phyloP scores from a whole-genome alignment of 2,113 vertebrate species.

The Nettapus auritus region DNA sequence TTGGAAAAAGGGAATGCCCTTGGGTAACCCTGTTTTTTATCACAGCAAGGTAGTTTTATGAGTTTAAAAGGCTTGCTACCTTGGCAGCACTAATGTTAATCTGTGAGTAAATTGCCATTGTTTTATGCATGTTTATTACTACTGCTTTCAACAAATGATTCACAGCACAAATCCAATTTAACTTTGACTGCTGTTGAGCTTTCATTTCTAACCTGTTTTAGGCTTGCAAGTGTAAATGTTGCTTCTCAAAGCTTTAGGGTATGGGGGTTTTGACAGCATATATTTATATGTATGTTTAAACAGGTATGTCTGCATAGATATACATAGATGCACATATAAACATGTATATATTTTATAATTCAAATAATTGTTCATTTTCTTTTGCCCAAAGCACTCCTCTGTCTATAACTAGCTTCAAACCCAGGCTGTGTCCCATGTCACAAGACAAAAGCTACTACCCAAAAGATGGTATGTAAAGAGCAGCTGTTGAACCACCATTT shows the following conservation, averaged over 20 bases:
- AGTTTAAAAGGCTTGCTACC: neutral
- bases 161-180: conserved; percentile 3
- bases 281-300: neutral
- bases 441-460: neutral
- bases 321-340: neutral
- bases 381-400: neutral
- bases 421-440: neutral
- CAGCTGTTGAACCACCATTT: neutral
- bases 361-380: neutral
- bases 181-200: neutral
- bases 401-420: neutral
- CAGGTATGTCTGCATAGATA: neutral
- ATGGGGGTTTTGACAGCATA: neutral
- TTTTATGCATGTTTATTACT: conserved; percentile 12
- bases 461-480: accelerated
- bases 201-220: neutral
- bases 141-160: neutral
- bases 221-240: neutral
- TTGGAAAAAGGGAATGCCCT: neutral
- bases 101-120: neutral
- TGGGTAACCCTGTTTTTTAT: neutral
- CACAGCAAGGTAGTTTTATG: neutral
- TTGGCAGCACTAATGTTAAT: neutral
- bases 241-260: neutral
- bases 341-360: neutral